Conservation (phyloP, 2,888 invertebrate genomes). For the Pammene aurita region DNA sequence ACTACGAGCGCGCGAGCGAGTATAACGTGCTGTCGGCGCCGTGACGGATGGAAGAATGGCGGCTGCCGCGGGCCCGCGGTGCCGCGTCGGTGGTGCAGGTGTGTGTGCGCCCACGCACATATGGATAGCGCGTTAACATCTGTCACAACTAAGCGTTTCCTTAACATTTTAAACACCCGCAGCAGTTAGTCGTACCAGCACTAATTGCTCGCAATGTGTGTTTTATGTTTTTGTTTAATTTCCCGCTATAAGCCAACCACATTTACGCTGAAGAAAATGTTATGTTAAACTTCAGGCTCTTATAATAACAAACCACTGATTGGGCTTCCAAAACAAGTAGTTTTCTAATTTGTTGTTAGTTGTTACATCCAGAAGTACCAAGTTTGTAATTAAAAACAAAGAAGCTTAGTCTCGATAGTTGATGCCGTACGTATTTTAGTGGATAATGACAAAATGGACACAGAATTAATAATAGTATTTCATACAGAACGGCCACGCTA, state of each 20-base stretch:
- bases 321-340: slow-evolving; percentile 54
- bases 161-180: slow-evolving; percentile 6
- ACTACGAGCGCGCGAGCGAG: too few species aligned
- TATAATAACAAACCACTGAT: slow-evolving; percentile 53
- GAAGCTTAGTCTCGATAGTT: slow-evolving; percentile 8
- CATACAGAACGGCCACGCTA: too few species aligned
- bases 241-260: slow-evolving; percentile 21
- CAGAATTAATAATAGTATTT: too few species aligned
- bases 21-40: too few species aligned
- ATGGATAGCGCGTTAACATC: too few species aligned
- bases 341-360: slow-evolving; percentile 43
- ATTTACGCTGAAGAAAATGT: slow-evolving; percentile 48
- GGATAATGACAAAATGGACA: too few species aligned
- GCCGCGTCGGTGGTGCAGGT: too few species aligned
- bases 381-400: slow-evolving; percentile 15
- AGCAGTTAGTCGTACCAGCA: slow-evolving; percentile 2
- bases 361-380: not conserved
- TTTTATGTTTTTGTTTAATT: slow-evolving; percentile 35
- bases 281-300: slow-evolving; percentile 45
- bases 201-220: slow-evolving; percentile 40
- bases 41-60: too few species aligned
- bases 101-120: too few species aligned
- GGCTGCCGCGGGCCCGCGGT: too few species aligned
- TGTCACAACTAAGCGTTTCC: not conserved
- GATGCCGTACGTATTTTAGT: slow-evolving; percentile 6